Percentiles rank a stretch among this genome's conserved stretches.
Evolutionary conservation across 1,140 invertebrate genomes (phyloP).

Genomic region (Zaprionus vittiger): DNA sequence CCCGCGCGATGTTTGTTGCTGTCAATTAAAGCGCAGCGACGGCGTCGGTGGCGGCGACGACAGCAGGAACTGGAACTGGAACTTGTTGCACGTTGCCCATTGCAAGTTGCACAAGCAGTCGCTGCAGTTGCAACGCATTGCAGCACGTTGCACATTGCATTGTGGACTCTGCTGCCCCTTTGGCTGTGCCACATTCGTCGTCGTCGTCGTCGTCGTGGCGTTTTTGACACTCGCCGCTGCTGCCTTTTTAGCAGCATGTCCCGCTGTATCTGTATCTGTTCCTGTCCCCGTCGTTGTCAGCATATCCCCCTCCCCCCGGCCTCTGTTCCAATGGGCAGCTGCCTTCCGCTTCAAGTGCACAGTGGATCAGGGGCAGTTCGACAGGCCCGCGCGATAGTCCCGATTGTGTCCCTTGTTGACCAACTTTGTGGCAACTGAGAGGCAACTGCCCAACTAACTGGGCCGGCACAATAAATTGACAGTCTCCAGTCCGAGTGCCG

Average conservation of each 20-base stretch:
- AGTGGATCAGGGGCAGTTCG: slow-evolving; percentile 42
- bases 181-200: slow-evolving; percentile 65
- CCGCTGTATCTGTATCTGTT: slow-evolving; percentile 15
- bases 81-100: slow-evolving; percentile 61
- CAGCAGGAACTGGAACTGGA: slow-evolving; percentile 69
- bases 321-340: not conserved
- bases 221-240: slow-evolving; percentile 51
- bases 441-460: slow-evolving; percentile 22
- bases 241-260: slow-evolving; percentile 43
- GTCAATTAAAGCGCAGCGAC: slow-evolving; percentile 73
- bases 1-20: slow-evolving; percentile 72
- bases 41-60: slow-evolving; percentile 30
- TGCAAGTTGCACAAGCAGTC: slow-evolving; percentile 42
- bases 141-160: slow-evolving; percentile 51
- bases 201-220: slow-evolving; percentile 45
- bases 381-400: slow-evolving; percentile 45
- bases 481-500: slow-evolving; percentile 11
- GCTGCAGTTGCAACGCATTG: slow-evolving; percentile 9
- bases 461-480: slow-evolving; percentile 47
- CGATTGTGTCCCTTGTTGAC: slow-evolving; percentile 34
- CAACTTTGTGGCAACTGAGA: slow-evolving; percentile 42
- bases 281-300: slow-evolving; percentile 1
- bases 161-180: slow-evolving; percentile 39
- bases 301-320: not conserved
- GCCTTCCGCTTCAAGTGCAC: slow-evolving; percentile 54